Percentiles rank a stretch among this genome's conserved stretches.
Conservation (phyloP, 2,888 invertebrate species). For the Nomada fabriciana region DNA sequence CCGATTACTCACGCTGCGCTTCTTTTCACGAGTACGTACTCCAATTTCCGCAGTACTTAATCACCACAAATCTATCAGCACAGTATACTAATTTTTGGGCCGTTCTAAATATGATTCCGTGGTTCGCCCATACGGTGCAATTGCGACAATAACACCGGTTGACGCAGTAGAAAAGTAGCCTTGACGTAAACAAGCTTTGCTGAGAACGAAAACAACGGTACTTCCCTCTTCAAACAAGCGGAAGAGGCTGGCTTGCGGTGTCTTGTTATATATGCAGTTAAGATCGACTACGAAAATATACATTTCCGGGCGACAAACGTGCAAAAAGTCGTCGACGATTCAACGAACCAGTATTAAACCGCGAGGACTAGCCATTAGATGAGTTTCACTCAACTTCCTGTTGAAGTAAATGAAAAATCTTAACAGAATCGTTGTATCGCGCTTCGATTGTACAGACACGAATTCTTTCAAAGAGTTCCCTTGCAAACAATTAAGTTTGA, state of each 20-base stretch:
- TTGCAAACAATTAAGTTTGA: slow-evolving; percentile 26
- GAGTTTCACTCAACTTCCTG: not conserved
- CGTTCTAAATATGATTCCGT: not conserved
- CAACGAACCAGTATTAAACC: not conserved
- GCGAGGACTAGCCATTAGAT: not conserved
- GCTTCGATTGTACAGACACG: not conserved
- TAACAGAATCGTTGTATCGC: not conserved
- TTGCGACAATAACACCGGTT: slow-evolving; percentile 23
- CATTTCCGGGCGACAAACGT: not conserved
- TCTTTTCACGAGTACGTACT: too few relatives aligned
- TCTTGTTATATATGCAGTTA: not conserved
- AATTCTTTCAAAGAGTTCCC: not conserved
- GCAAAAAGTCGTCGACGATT: not conserved
- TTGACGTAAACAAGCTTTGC: slow-evolving; percentile 68
- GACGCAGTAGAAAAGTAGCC: slow-evolving; percentile 65
- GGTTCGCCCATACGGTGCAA: not conserved
- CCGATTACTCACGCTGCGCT: too few relatives aligned
- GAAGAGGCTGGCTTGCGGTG: not conserved
- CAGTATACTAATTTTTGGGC: not conserved
- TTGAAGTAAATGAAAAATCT: not conserved
- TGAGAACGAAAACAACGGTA: slow-evolving; percentile 72
- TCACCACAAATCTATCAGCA: too few relatives aligned
- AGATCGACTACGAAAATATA: not conserved
- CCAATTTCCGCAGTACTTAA: too few relatives aligned
- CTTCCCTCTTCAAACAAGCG: slow-evolving; percentile 11